Percentiles rank a stretch among this genome's conserved stretches.
Conservation (phyloP, 1,140 invertebrate species). For the Drusus annulatus region DNA sequence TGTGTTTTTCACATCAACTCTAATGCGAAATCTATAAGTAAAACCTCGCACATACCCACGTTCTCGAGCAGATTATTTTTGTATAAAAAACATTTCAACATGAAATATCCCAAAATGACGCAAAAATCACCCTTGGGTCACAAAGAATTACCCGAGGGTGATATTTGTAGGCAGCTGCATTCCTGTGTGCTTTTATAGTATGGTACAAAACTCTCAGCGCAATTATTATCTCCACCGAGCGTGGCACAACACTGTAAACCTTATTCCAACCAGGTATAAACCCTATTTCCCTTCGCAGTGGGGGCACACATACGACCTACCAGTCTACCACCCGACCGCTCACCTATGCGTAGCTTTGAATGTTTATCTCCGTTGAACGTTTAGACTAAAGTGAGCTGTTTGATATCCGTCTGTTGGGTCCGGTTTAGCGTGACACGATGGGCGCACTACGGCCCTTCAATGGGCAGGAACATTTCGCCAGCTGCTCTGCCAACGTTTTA, state of each 20-base stretch:
- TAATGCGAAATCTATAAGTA: too few relatives aligned
- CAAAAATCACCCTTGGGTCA: constrained; percentile 17
- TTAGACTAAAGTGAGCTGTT: background rate
- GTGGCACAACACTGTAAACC: constrained; percentile 9
- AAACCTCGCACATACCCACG: too few relatives aligned
- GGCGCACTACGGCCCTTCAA: background rate
- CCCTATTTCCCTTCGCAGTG: constrained; percentile 7
- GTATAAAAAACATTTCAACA: background rate
- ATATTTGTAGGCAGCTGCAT: constrained; percentile 17
- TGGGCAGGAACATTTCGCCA: constrained; percentile 15
- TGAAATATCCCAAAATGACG: constrained; percentile 2
- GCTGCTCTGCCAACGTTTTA: constrained; percentile 31
- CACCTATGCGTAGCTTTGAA: background rate
- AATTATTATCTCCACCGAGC: background rate
- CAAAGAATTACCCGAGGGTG: constrained; percentile 6
- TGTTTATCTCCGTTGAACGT: background rate
- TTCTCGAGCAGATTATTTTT: too few relatives aligned
- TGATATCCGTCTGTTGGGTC: background rate
- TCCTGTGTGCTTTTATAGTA: background rate
- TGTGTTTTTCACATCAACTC: too few relatives aligned
- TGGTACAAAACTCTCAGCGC: constrained; percentile 1
- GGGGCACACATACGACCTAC: background rate
- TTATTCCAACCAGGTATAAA: constrained; percentile 6
- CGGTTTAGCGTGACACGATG: background rate
- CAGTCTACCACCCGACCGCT: background rate